Conservation (phyloP, 2,888 invertebrate genomes). For the Digitonthophagus gazella region DNA sequence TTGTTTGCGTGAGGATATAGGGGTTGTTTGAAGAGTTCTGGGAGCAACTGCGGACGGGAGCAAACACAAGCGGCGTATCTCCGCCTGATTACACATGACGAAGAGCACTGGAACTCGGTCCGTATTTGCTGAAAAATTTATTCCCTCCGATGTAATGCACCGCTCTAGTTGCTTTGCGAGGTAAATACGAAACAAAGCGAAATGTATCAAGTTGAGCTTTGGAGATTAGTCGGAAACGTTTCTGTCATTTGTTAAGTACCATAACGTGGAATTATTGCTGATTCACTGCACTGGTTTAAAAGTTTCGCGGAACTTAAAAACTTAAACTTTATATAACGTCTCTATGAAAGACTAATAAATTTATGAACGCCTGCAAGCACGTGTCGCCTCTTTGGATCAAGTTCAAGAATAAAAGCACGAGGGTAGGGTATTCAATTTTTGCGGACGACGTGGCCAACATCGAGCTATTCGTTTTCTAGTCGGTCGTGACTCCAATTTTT, state of each 20-base stretch:
- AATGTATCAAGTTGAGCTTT: too few relatives aligned
- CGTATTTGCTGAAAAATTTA: background rate
- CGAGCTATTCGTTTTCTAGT: background rate
- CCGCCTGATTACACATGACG: background rate
- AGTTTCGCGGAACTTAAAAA: too few relatives aligned
- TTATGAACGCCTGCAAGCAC: too few relatives aligned
- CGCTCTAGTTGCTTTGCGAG: background rate
- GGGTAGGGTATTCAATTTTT: constrained; percentile 8
- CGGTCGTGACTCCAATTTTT: constrained; percentile 14
- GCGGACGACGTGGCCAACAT: background rate
- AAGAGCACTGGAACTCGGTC: background rate
- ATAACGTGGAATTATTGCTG: too few relatives aligned
- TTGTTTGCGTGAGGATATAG: background rate
- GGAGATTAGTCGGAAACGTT: background rate
- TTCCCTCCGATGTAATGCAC: background rate
- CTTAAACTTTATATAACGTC: too few relatives aligned
- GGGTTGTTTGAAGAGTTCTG: background rate
- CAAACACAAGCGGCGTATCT: background rate
- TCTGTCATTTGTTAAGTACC: background rate
- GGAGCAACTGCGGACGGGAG: background rate
- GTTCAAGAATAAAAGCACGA: background rate
- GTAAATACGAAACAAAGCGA: background rate
- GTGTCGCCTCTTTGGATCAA: too few relatives aligned
- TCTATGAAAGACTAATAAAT: too few relatives aligned
- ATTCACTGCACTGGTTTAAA: too few relatives aligned